phyloP scores from a whole-genome alignment of 2,113 vertebrate species.

The Syngnathoides biaculeatus region DNA sequence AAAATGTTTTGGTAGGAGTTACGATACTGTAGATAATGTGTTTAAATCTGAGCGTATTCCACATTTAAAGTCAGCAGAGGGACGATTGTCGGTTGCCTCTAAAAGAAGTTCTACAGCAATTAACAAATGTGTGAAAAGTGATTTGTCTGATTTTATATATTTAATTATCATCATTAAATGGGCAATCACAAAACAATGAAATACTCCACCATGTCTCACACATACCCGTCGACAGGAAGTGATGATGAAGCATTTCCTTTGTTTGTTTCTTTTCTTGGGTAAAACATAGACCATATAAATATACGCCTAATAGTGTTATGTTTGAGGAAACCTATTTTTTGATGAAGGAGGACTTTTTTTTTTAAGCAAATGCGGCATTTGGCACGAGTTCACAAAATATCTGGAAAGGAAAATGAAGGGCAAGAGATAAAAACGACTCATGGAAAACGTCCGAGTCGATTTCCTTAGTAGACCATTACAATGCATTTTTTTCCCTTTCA shows the following conservation, averaged over 20 bases:
- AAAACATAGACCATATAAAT: background rate
- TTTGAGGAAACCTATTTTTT: conserved; percentile 25
- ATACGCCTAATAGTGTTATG: background rate
- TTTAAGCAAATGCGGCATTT: conserved; percentile 23
- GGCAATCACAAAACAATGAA: background rate
- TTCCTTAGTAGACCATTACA: conserved; percentile 45
- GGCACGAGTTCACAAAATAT: conserved; percentile 23
- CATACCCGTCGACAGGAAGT: background rate
- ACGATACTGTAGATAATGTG: too few relatives aligned
- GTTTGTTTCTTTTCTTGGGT: background rate
- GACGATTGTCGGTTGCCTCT: too few relatives aligned
- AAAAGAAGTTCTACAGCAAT: too few relatives aligned
- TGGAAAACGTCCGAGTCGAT: conserved; percentile 13
- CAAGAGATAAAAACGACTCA: conserved; percentile 11
- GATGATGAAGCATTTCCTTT: background rate
- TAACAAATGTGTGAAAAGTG: too few relatives aligned
- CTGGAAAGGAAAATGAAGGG: conserved; percentile 12
- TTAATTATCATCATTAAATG: background rate
- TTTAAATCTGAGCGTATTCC: too few relatives aligned
- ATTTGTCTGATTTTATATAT: background rate
- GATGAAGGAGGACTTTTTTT: conserved; percentile 31
- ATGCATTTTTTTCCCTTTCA: background rate
- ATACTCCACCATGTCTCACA: too few relatives aligned
- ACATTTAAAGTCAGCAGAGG: too few relatives aligned
- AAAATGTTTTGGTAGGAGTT: too few relatives aligned